phyloP scores from a whole-genome alignment of 2,888 invertebrate genomes.

The Eristalis pertinax region DNA sequence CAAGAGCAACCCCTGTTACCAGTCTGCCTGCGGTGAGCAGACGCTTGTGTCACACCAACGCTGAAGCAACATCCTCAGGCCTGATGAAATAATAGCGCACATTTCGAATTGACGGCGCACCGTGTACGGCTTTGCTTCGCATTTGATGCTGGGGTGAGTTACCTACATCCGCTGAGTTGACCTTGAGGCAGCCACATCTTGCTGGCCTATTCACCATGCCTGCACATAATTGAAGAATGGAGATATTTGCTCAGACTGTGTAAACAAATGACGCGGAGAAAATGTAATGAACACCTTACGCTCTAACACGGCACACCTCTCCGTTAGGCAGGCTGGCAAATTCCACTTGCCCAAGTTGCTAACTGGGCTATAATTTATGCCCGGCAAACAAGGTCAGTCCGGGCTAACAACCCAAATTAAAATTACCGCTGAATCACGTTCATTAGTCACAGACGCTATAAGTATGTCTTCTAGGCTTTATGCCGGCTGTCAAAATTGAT shows the following conservation, averaged over 20 bases:
- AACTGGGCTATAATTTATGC: constrained; percentile 34
- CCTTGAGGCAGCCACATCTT: constrained; percentile 36
- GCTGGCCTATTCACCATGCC: not conserved
- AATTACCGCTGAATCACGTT: constrained; percentile 28
- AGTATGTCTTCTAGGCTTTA: not conserved
- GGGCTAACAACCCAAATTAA: constrained; percentile 26
- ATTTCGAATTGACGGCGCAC: constrained; percentile 2
- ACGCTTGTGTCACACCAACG: not conserved
- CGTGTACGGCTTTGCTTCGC: not conserved
- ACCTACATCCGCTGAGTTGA: constrained; percentile 33
- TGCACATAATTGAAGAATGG: not conserved
- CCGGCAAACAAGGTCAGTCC: constrained; percentile 11
- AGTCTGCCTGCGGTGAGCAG: not conserved
- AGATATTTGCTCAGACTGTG: not conserved
- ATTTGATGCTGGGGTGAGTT: not conserved
- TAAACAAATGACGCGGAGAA: not conserved
- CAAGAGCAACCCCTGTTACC: constrained; percentile 39
- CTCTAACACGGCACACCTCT: constrained; percentile 7
- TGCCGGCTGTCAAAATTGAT: constrained; percentile 16
- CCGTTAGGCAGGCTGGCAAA: not conserved
- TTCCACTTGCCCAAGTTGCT: not conserved
- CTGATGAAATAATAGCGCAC: constrained; percentile 28
- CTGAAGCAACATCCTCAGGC: not conserved
- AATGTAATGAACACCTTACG: not conserved
- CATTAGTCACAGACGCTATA: constrained; percentile 1